phyloP scores from a whole-genome alignment of 2,113 vertebrate species.

The Brachypteracias leptosomus region DNA sequence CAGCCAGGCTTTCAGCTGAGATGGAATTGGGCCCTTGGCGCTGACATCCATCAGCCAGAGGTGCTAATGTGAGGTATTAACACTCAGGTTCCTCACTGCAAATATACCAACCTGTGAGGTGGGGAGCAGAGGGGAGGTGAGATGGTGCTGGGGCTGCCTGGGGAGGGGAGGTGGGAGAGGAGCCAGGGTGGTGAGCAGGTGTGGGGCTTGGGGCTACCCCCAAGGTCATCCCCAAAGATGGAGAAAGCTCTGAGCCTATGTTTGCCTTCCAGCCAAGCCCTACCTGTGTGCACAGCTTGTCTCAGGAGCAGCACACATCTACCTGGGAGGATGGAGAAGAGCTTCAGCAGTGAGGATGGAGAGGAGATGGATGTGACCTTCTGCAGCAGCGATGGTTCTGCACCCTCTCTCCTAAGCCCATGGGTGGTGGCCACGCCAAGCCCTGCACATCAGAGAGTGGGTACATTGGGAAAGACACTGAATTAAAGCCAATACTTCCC shows the following conservation, averaged over 20 bases:
- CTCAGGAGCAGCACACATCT: background rate
- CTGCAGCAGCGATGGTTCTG: background rate
- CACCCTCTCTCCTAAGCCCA: background rate
- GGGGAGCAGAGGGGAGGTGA: background rate
- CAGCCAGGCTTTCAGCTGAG: background rate
- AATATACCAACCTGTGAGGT: background rate
- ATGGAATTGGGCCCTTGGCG: background rate
- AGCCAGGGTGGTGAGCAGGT: background rate
- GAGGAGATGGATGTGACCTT: background rate
- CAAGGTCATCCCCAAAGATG: background rate
- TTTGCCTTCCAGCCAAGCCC: background rate
- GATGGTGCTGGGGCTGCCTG: rapidly evolving
- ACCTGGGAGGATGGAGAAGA: background rate
- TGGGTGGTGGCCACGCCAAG: background rate
- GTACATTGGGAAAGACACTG: background rate
- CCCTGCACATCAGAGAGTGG: rapidly evolving
- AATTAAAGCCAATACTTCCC: background rate
- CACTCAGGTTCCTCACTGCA: background rate
- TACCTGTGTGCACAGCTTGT: no score
- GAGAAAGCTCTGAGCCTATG: background rate
- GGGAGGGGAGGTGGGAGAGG: background rate
- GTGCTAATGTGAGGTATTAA: background rate
- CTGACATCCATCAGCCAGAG: background rate
- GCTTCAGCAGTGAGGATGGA: background rate
- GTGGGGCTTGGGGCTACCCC: rapidly evolving